Evolutionary conservation across 2,888 invertebrate species (phyloP).

Genomic region (Apamea monoglypha): DNA sequence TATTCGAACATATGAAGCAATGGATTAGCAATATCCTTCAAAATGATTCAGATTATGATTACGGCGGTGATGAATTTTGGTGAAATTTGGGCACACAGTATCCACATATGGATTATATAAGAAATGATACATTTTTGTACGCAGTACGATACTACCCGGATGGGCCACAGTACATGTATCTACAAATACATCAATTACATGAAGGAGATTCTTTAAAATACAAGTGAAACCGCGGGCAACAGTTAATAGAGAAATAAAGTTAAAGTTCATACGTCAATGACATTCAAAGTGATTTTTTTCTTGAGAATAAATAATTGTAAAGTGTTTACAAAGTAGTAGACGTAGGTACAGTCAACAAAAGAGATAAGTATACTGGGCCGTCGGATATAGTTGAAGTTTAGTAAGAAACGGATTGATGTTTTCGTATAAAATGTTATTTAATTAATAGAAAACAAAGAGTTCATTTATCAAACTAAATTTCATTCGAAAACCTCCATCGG

Average conservation of each 20-base stretch:
- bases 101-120: not conserved
- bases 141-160: not conserved
- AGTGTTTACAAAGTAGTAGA: not conserved
- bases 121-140: not conserved
- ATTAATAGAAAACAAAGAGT: too few species aligned
- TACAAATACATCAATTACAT: not conserved
- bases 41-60: too few species aligned
- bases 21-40: too few species aligned
- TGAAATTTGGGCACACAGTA: not conserved
- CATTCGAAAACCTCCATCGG: too few species aligned
- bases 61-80: not conserved
- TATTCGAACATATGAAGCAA: too few species aligned
- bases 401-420: too few species aligned
- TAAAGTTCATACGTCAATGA: not conserved
- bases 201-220: not conserved
- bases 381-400: too few species aligned
- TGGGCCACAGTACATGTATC: not conserved
- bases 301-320: not conserved
- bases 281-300: not conserved
- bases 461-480: too few species aligned
- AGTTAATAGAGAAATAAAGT: not conserved
- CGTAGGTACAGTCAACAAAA: too few species aligned
- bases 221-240: too few species aligned
- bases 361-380: too few species aligned
- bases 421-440: too few species aligned